Evolutionary conservation across 2,888 invertebrate genomes (phyloP).

Genomic region (Gymnocheta viridis): DNA sequence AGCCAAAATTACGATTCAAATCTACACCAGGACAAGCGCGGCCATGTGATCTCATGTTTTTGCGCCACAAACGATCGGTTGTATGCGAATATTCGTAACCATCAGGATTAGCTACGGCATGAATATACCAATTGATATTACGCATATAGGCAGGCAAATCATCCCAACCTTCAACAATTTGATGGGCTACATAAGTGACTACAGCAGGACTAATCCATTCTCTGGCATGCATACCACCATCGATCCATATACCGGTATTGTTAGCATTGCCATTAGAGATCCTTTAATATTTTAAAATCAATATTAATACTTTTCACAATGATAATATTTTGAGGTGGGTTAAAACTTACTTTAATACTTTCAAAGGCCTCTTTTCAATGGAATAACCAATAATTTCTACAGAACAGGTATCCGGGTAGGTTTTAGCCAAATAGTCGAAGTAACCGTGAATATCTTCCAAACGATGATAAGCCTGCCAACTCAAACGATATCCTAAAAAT

Average conservation of each 20-base stretch:
- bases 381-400: conserved; percentile 89
- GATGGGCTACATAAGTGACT: conserved; percentile 89
- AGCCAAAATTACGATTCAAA: conserved; percentile 94
- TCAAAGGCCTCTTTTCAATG: conserved; percentile 88
- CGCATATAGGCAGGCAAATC: conserved; percentile 86
- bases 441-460: conserved; percentile 87
- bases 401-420: conserved; percentile 88
- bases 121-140: conserved; percentile 91
- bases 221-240: conserved; percentile 92
- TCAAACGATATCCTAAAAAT: conserved; percentile 83
- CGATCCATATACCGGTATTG: conserved; percentile 88
- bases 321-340: too few relatives aligned
- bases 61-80: conserved; percentile 91
- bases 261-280: conserved; percentile 87
- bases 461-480: conserved; percentile 90
- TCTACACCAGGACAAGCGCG: conserved; percentile 88
- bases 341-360: conserved; percentile 83
- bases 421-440: conserved; percentile 87
- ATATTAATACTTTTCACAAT: not conserved
- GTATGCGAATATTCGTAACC: conserved; percentile 94
- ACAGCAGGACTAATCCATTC: conserved; percentile 94
- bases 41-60: conserved; percentile 86
- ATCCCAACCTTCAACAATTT: conserved; percentile 87
- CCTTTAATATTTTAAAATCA: conserved; percentile 76
- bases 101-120: conserved; percentile 91